phyloP scores from a whole-genome alignment of 2,113 vertebrate species.

The Scalopus aquaticus region DNA sequence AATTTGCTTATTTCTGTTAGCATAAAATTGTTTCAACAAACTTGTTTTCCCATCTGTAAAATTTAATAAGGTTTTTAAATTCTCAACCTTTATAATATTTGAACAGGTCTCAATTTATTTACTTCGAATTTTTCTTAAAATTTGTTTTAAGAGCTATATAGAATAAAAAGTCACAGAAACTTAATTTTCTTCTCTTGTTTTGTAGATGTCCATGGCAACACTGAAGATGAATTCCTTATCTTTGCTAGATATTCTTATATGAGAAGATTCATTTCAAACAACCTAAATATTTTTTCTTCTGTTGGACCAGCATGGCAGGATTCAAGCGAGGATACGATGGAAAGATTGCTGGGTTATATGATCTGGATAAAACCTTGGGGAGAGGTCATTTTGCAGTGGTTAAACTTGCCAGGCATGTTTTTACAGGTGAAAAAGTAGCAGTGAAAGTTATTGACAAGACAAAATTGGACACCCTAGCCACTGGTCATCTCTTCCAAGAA shows the following conservation, averaged over 20 bases:
- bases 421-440: constrained; percentile 98
- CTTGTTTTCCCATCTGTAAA: constrained; percentile 7
- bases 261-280: constrained; percentile 84
- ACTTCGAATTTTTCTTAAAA: background rate
- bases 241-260: constrained; percentile 84
- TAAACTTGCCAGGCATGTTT: constrained; percentile 97
- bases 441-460: constrained; percentile 99
- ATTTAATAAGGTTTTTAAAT: constrained; percentile 21
- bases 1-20: constrained; percentile 39
- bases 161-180: background rate
- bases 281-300: constrained; percentile 67
- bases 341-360: constrained; percentile 98
- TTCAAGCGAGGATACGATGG: constrained; percentile 98
- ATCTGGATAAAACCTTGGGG: constrained; percentile 98
- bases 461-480: constrained; percentile 95
- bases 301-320: constrained; percentile 92
- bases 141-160: background rate
- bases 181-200: constrained; percentile 69
- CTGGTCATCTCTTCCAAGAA: constrained; percentile 98
- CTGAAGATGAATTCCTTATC: constrained; percentile 87
- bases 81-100: constrained; percentile 2
- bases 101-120: background rate
- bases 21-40: background rate
- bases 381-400: constrained; percentile 98
- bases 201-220: constrained; percentile 83